Conservation (phyloP, 2,797 vertebrate species). For the Danio albolineatus region DNA sequence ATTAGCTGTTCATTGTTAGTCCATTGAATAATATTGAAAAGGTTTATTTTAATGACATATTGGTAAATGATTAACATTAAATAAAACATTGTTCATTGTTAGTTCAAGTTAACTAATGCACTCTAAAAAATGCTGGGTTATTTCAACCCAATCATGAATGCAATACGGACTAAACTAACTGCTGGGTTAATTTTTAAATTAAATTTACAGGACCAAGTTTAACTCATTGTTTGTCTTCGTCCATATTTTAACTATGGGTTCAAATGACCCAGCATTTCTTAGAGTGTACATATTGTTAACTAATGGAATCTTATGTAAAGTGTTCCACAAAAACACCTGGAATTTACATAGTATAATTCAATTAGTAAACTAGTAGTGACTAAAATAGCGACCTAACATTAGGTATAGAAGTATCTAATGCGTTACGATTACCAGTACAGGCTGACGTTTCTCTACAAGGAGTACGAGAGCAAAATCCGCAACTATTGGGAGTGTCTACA, state of each 20-base stretch:
- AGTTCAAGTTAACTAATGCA: neutral
- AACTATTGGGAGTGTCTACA: constrained; percentile 85
- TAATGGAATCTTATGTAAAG: neutral
- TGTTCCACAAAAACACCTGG: neutral
- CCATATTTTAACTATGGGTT: too few relatives aligned
- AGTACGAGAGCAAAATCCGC: constrained; percentile 95
- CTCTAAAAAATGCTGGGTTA: too few relatives aligned
- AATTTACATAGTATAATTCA: neutral
- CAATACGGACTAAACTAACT: too few relatives aligned
- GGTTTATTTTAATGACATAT: too few relatives aligned
- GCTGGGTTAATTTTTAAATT: too few relatives aligned
- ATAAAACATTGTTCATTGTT: neutral
- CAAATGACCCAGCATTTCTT: too few relatives aligned
- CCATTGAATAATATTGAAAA: too few relatives aligned
- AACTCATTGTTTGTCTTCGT: too few relatives aligned
- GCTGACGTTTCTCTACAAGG: constrained; percentile 81
- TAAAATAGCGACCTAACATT: neutral
- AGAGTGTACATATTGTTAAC: neutral
- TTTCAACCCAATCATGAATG: too few relatives aligned
- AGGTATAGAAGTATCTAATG: neutral
- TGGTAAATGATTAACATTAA: too few relatives aligned
- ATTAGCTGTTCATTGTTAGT: too few relatives aligned
- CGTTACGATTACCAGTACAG: neutral
- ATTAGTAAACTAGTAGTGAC: neutral
- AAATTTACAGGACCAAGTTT: too few relatives aligned